Percentiles rank a stretch among this genome's conserved stretches.
phyloP scores from a whole-genome alignment of 2,888 invertebrate genomes.

The Clepsis dumicolana region DNA sequence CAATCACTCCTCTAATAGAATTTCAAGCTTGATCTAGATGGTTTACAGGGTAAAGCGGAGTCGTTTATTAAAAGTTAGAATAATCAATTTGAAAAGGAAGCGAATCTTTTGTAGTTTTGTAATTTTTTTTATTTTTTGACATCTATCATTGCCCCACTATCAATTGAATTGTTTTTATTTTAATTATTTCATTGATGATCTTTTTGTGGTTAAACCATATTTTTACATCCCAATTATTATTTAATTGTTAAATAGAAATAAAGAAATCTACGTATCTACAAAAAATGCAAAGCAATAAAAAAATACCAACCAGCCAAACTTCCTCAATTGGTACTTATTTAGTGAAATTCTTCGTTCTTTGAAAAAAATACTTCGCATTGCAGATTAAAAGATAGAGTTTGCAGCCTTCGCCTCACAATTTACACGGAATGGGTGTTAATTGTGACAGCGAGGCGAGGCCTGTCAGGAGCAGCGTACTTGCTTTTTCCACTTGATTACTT shows the following conservation, averaged over 20 bases:
- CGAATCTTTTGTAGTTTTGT: too few species aligned
- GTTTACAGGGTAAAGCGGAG: background rate
- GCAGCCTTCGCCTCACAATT: constrained; percentile 14
- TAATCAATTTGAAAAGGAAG: too few species aligned
- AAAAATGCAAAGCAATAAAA: too few species aligned
- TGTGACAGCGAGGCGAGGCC: constrained; percentile 46
- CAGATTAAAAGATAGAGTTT: constrained; percentile 16
- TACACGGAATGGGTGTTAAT: constrained; percentile 46
- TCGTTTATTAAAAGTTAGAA: background rate
- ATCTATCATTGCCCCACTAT: too few species aligned
- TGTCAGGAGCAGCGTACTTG: constrained; percentile 61
- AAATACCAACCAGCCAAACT: too few species aligned
- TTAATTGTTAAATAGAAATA: too few species aligned
- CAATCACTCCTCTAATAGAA: constrained; percentile 8
- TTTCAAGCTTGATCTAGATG: constrained; percentile 4
- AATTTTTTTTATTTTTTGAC: too few species aligned
- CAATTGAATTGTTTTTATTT: too few species aligned
- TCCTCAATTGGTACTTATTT: background rate
- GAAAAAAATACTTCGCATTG: background rate
- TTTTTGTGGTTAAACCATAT: too few species aligned
- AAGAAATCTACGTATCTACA: too few species aligned
- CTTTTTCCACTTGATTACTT: constrained; percentile 70
- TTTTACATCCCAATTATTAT: too few species aligned
- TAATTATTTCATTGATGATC: too few species aligned
- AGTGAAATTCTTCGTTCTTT: background rate